Percentiles rank a stretch among this genome's conserved stretches.
Conservation (phyloP, 1,140 invertebrate genomes). For the Monochamus saltuarius region DNA sequence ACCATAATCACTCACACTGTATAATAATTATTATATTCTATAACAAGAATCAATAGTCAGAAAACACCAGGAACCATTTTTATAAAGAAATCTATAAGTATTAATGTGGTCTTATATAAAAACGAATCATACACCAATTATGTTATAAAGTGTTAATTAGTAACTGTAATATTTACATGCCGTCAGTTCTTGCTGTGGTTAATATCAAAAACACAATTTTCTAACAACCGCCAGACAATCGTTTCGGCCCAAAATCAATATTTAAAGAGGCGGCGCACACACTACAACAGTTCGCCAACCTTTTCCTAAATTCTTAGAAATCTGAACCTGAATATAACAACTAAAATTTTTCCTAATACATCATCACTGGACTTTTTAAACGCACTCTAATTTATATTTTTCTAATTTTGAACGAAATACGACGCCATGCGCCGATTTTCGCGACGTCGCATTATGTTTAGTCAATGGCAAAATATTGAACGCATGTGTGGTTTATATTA, state of each 20-base stretch:
- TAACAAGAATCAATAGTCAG: conserved; percentile 22
- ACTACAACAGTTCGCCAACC: conserved; percentile 13
- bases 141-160: conserved; percentile 12
- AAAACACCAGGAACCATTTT: conserved; percentile 15
- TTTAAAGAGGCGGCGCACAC: conserved; percentile 35
- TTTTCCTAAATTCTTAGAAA: conserved; percentile 7
- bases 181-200: conserved; percentile 19
- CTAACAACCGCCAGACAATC: conserved; percentile 25
- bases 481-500: conserved; percentile 26
- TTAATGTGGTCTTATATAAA: not conserved
- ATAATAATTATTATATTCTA: conserved; percentile 12
- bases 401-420: conserved; percentile 21
- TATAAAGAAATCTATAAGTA: not conserved
- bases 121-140: conserved; percentile 1
- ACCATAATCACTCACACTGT: conserved; percentile 9
- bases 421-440: conserved; percentile 36
- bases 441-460: conserved; percentile 38
- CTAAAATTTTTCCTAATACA: not conserved
- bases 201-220: conserved; percentile 19
- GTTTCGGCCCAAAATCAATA: conserved; percentile 46
- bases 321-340: not conserved
- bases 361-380: not conserved
- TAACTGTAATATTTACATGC: conserved; percentile 28
- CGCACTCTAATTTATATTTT: not conserved
- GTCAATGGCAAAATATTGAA: conserved; percentile 34